phyloP scores from a whole-genome alignment of 2,888 invertebrate species.

The Ditula angustiorana region DNA sequence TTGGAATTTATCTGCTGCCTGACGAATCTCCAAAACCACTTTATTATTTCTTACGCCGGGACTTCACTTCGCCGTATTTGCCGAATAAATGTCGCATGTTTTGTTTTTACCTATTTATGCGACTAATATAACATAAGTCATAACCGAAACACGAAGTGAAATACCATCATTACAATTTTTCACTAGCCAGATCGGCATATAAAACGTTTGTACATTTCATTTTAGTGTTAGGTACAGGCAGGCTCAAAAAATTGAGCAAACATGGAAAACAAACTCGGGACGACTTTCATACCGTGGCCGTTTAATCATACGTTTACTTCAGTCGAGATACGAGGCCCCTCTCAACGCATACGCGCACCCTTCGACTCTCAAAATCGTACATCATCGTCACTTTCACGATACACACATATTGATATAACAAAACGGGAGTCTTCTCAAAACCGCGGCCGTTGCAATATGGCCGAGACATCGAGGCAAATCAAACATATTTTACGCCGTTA shows the following conservation, averaged over 20 bases:
- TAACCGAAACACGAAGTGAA: background rate
- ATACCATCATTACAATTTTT: background rate
- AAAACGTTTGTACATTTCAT: constrained; percentile 12
- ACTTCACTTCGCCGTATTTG: background rate
- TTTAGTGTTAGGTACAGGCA: constrained; percentile 17
- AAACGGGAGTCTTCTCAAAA: background rate
- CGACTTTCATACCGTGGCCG: constrained; percentile 10
- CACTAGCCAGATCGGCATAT: background rate
- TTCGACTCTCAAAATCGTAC: background rate
- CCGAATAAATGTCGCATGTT: background rate
- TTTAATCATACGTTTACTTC: background rate
- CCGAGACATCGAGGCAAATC: background rate
- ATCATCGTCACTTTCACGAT: background rate
- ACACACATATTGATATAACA: background rate
- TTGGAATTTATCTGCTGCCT: background rate
- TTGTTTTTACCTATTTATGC: background rate
- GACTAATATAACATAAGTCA: background rate
- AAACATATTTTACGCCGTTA: background rate
- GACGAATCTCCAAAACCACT: background rate
- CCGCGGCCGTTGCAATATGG: background rate
- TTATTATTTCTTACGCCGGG: background rate
- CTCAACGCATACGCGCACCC: constrained; percentile 16
- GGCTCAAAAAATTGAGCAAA: constrained; percentile 39
- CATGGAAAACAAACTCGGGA: constrained; percentile 30
- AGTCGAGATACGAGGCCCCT: background rate